Conservation (phyloP, 2,113 vertebrate genomes). For the Corythornis vintsioides region DNA sequence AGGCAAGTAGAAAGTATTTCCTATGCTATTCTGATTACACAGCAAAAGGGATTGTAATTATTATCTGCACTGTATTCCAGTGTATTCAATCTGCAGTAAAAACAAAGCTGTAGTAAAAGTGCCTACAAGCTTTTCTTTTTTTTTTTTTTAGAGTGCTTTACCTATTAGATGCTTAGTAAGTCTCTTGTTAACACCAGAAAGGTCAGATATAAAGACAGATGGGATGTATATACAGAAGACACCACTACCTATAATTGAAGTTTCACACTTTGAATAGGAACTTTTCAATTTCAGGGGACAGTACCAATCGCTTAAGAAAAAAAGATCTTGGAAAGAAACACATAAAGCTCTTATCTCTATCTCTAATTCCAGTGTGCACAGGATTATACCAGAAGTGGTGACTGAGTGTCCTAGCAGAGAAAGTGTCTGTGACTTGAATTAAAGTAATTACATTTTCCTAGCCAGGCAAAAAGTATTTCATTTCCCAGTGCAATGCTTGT, state of each 20-base stretch:
- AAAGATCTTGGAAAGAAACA: neutral
- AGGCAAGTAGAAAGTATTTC: neutral
- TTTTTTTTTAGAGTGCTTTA: neutral
- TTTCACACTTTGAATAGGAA: neutral
- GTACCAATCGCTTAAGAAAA: neutral
- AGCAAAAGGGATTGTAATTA: constrained; percentile 1
- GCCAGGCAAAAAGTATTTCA: neutral
- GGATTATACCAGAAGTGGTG: neutral
- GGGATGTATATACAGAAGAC: neutral
- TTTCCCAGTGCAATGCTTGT: neutral
- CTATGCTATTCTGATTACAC: neutral
- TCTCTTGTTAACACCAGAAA: constrained; percentile 4
- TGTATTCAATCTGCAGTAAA: neutral
- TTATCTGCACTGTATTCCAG: neutral
- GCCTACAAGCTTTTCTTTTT: neutral
- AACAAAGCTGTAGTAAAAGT: neutral
- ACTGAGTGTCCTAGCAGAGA: neutral
- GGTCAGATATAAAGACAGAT: neutral
- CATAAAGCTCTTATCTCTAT: neutral
- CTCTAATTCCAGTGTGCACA: neutral
- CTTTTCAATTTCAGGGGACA: neutral
- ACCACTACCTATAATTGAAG: neutral
- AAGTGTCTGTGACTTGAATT: neutral
- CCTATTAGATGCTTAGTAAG: neutral
- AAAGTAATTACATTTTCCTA: neutral